Base-by-base conservation (phyloP, 1,140 invertebrate species). In the Trachelipus rathkii region DNA sequence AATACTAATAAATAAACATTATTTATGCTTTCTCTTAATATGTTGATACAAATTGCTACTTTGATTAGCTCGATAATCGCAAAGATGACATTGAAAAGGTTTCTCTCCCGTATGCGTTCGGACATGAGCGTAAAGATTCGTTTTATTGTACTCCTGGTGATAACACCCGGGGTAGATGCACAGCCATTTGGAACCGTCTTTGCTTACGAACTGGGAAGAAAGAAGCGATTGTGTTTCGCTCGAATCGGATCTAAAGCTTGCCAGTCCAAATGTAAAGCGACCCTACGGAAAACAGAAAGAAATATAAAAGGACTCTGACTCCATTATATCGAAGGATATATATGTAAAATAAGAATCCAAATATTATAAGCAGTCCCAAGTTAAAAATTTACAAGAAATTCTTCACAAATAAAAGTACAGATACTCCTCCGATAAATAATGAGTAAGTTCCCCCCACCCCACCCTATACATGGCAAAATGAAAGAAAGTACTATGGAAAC, bases 1-100 rank as follows among this genome's bases (percentile, higher is more conserved):
- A 33, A 33, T 33, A 3, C 6, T 33, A 33, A 1, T 3, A 33
- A 33, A 33, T 33, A 33, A 33, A 6, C 6, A 33, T 33, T 33
- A 33, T 33, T 33, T 1, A 8, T 60, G 50, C 8, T 60, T 60
- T 13, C 50, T 60, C 8, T 60, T 60, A 60, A 75, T 4, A 68
- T 75, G 73, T 45, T 75, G 53, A 44, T 66, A 60, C 10, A 75
- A 60, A 43, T 75, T 75, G 73, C 73, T 68, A 44, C 45, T 67
- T 13, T 68, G 46, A 43, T 75, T 75, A 23, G 53, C 45, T 66
- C 73, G 11, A 53, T 75, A 75, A 8, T 44, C 43, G 60, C 73
- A 75, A 11, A 75, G 53, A 53, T 75, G 66, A 23, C 73, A 75
- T 7, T 46, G 46, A 45, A 67, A 75, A 67, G 73, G 73, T 19